phyloP scores from a whole-genome alignment of 2,113 vertebrate genomes.

The Ammodytes marinus region DNA sequence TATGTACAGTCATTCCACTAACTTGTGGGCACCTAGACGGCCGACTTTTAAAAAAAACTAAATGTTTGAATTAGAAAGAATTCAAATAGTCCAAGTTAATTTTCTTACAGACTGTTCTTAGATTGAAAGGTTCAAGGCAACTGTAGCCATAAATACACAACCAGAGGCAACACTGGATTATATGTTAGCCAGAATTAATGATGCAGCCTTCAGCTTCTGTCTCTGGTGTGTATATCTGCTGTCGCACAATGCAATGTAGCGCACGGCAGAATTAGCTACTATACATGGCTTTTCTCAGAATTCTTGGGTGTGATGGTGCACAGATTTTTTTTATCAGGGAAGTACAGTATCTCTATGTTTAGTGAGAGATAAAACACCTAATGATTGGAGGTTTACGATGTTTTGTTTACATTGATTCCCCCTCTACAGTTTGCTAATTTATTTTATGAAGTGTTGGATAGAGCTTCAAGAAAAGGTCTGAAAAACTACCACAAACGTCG shows the following conservation, averaged over 20 bases:
- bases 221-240: not conserved
- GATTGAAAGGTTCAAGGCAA: not conserved
- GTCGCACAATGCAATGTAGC: not conserved
- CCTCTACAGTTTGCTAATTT: not conserved
- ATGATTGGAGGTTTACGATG: not conserved
- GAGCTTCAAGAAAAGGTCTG: not conserved
- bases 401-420: not conserved
- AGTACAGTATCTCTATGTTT: not conserved
- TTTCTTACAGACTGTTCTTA: not conserved
- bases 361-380: not conserved
- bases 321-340: not conserved
- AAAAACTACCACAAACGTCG: not conserved
- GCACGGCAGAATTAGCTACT: not conserved
- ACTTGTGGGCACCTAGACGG: not conserved
- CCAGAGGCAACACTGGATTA: slow-evolving; percentile 1
- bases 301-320: not conserved
- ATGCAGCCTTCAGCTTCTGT: not conserved
- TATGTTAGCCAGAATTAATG: not conserved
- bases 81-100: not conserved
- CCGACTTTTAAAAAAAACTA: not conserved
- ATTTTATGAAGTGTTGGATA: not conserved
- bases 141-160: slow-evolving; percentile 16
- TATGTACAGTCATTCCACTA: not conserved
- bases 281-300: not conserved
- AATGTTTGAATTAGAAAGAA: not conserved